Evolutionary conservation across 2,888 invertebrate genomes (phyloP).

Genomic region (Habroteleia sp.): DNA sequence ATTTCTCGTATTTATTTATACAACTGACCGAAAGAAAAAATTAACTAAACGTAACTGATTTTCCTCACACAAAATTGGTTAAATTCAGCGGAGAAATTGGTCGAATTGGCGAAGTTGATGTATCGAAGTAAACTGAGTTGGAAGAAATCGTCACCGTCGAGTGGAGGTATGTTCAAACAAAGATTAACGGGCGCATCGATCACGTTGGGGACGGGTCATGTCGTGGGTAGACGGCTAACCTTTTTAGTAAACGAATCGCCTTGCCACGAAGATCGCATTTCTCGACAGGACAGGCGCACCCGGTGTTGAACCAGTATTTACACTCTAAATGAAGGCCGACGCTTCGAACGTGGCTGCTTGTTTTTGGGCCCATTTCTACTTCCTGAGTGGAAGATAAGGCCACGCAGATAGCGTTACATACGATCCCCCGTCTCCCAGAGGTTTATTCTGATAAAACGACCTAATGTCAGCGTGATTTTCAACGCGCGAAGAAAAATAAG

Average conservation of each 20-base stretch:
- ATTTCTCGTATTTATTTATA: constrained; percentile 45
- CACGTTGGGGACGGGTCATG: constrained; percentile 68
- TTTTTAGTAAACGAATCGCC: constrained; percentile 75
- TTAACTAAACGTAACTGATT: constrained; percentile 21
- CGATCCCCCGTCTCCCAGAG: constrained; percentile 14
- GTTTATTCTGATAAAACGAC: constrained; percentile 33
- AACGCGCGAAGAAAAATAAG: constrained; percentile 25
- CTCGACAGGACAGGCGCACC: constrained; percentile 71
- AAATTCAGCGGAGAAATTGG: constrained; percentile 52
- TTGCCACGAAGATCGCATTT: constrained; percentile 79
- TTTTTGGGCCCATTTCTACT: constrained; percentile 56
- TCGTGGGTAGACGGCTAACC: constrained; percentile 63
- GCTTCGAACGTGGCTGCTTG: constrained; percentile 46
- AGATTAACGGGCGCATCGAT: constrained; percentile 76
- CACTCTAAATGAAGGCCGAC: constrained; percentile 63
- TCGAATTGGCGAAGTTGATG: constrained; percentile 50
- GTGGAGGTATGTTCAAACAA: constrained; percentile 64
- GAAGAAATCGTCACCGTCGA: constrained; percentile 54
- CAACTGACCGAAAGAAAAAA: constrained; percentile 35
- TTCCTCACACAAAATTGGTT: constrained; percentile 50
- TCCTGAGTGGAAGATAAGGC: constrained; percentile 48
- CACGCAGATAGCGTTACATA: constrained; percentile 42
- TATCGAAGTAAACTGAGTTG: constrained; percentile 47
- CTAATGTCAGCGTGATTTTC: constrained; percentile 35
- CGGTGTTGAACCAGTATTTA: constrained; percentile 73